These are phyloP conservation scores for Gobionotothen gibberifrons DNA, from an alignment of 2,797 vertebrate species.

Conservation along the genomic window DNA sequence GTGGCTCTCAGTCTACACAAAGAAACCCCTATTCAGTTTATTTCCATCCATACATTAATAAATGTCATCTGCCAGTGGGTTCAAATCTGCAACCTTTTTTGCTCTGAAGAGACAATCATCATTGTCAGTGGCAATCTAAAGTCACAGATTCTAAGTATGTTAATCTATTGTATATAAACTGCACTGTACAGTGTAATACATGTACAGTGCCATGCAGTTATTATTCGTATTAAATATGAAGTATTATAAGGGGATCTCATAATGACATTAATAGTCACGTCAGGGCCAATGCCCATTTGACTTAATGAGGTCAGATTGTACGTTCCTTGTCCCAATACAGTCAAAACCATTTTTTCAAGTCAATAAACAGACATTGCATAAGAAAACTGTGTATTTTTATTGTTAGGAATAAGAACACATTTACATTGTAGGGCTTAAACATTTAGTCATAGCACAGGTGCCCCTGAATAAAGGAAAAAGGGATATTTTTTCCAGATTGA, in stretches of 20 bases:
- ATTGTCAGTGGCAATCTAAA: neutral
- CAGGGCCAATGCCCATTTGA: neutral
- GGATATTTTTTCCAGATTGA: neutral
- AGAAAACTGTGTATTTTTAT: slow-evolving; percentile 48
- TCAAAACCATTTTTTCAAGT: neutral
- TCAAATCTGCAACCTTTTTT: neutral
- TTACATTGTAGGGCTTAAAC: slow-evolving; percentile 52
- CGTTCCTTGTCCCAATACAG: neutral
- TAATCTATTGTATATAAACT: neutral
- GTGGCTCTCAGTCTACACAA: no score
- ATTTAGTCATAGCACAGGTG: slow-evolving; percentile 44
- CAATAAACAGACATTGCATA: slow-evolving; percentile 9
- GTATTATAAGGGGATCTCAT: neutral
- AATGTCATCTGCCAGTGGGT: neutral
- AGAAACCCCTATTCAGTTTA: neutral
- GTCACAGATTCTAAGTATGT: neutral
- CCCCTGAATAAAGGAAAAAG: neutral
- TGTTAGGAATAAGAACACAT: slow-evolving; percentile 48
- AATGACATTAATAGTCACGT: no score
- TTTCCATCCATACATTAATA: neutral
- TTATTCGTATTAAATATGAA: neutral
- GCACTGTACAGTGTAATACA: neutral
- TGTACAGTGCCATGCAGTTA: neutral
- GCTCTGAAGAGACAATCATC: neutral
- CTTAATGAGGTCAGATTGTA: neutral